Percentiles rank a stretch among this genome's conserved stretches.
Conservation (phyloP, 2,888 invertebrate species). For the Cepaea hortensis region DNA sequence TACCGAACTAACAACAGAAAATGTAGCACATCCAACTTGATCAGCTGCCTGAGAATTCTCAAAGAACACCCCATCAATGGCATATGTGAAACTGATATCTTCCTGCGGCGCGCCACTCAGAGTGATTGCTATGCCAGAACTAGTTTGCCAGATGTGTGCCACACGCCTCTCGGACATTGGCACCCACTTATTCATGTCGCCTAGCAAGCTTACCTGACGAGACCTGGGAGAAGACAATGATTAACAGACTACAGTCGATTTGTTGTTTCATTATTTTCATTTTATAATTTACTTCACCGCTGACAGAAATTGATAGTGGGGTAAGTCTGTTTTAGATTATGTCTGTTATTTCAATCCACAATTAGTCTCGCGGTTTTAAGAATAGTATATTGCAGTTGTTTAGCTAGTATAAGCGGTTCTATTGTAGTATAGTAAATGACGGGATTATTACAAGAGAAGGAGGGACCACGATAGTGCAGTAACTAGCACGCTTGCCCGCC, state of each 20-base stretch:
- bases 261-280: no score
- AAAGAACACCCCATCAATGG: slow-evolving; percentile 34
- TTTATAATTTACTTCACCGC: no score
- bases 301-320: no score
- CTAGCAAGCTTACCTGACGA: slow-evolving; percentile 51
- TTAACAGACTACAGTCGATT: not conserved
- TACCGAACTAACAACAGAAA: not conserved
- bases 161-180: slow-evolving; percentile 57
- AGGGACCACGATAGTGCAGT: no score
- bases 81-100: slow-evolving; percentile 41
- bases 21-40: slow-evolving; percentile 26
- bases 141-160: slow-evolving; percentile 37
- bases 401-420: no score
- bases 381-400: no score
- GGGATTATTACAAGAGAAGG: no score
- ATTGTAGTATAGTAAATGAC: no score
- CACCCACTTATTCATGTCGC: slow-evolving; percentile 57
- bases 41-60: slow-evolving; percentile 11
- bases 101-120: slow-evolving; percentile 50
- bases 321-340: no score
- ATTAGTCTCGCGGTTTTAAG: no score
- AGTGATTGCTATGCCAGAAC: slow-evolving; percentile 46
- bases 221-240: not conserved
- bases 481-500: no score
- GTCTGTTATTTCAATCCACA: no score